Conservation (phyloP, 2,797 vertebrate genomes). For the Eulemur rubriventer region DNA sequence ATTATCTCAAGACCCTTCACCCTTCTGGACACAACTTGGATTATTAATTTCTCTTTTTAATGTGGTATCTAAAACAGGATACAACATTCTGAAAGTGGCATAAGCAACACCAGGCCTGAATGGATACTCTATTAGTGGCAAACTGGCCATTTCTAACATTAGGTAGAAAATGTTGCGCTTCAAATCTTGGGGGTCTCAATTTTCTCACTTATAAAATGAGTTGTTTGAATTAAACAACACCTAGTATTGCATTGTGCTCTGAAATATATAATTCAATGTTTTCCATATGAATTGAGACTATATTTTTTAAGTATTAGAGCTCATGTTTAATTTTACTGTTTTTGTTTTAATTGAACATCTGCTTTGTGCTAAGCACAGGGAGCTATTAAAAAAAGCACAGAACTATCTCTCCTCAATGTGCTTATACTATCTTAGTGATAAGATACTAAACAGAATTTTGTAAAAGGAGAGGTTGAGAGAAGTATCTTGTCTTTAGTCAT, state of each 20-base stretch:
- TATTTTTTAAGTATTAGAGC: background rate
- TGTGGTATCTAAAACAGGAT: background rate
- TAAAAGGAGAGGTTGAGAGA: background rate
- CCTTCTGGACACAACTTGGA: background rate
- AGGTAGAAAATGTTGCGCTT: background rate
- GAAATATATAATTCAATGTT: background rate
- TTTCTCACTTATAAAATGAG: conserved; percentile 30
- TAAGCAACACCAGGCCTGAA: background rate
- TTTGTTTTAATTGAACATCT: conserved; percentile 37
- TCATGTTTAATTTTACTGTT: background rate
- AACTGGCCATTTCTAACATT: background rate
- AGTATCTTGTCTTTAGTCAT: background rate
- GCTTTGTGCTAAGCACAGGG: background rate
- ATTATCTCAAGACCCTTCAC: background rate
- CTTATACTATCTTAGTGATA: background rate
- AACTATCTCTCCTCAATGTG: background rate
- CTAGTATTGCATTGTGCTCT: background rate
- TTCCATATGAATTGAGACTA: background rate
- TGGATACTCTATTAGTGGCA: background rate
- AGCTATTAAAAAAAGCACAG: background rate
- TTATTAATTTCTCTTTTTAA: background rate
- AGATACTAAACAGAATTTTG: background rate
- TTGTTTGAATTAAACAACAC: background rate
- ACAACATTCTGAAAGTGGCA: background rate
- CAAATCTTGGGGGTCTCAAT: background rate